Percentiles rank a stretch among this genome's conserved stretches.
Evolutionary conservation across 1,140 invertebrate genomes (phyloP).

Genomic region (Prorops nasuta): DNA sequence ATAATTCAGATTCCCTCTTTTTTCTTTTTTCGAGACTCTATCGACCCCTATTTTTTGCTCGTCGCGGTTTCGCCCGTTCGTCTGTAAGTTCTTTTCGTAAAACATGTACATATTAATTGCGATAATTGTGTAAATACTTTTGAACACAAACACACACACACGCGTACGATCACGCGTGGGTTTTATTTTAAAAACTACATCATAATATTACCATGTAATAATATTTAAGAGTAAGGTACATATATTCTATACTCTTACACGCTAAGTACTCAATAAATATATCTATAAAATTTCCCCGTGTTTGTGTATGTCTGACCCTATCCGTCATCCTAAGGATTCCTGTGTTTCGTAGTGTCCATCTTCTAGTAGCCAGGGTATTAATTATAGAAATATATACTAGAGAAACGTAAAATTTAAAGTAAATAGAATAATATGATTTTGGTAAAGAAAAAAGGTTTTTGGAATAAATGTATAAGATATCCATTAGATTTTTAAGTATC

Average conservation of each 20-base stretch:
- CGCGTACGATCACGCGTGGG: slow-evolving; percentile 30
- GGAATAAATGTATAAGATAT: too few species aligned
- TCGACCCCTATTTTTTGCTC: too few species aligned
- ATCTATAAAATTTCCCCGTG: slow-evolving; percentile 55
- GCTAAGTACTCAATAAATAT: slow-evolving; percentile 58
- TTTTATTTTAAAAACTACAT: slow-evolving; percentile 48
- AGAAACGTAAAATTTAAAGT: neutral
- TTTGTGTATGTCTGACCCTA: slow-evolving; percentile 52
- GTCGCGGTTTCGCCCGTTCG: slow-evolving; percentile 21
- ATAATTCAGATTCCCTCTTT: too few species aligned
- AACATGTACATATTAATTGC: slow-evolving; percentile 39
- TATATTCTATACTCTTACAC: slow-evolving; percentile 56
- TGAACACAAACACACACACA: slow-evolving; percentile 15
- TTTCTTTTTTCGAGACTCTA: too few species aligned
- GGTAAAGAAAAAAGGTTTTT: neutral
- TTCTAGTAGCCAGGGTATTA: slow-evolving; percentile 9
- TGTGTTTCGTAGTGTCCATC: slow-evolving; percentile 37
- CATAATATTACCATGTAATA: slow-evolving; percentile 46
- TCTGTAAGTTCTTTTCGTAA: slow-evolving; percentile 23
- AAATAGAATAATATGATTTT: neutral
- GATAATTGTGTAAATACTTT: slow-evolving; percentile 39
- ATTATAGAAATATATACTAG: neutral
- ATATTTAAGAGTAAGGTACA: slow-evolving; percentile 51
- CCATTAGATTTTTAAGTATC: too few species aligned
- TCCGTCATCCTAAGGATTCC: slow-evolving; percentile 40